Percentiles rank a stretch among this genome's conserved stretches.
phyloP scores from a whole-genome alignment of 1,140 invertebrate species.

The Meloidogyne chitwoodi region DNA sequence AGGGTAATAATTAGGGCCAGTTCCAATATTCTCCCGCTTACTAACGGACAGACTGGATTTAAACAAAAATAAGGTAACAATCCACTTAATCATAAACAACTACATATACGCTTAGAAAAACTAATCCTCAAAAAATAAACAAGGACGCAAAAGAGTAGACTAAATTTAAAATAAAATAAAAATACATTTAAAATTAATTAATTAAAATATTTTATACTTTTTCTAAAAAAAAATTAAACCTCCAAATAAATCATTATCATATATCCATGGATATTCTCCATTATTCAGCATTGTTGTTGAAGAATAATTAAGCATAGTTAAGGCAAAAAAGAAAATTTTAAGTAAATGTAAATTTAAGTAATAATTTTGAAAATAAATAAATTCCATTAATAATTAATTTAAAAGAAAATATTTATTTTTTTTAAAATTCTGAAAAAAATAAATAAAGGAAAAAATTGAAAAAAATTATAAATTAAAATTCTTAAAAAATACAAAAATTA shows the following conservation, averaged over 20 bases:
- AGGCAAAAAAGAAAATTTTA: background rate
- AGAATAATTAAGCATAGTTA: background rate
- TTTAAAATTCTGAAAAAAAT: too few relatives aligned
- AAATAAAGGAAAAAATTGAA: too few relatives aligned
- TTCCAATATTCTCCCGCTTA: too few relatives aligned
- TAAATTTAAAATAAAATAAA: background rate
- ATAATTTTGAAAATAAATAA: background rate
- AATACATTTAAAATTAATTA: background rate
- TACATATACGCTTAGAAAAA: too few relatives aligned
- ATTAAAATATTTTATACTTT: background rate
- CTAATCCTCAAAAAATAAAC: too few relatives aligned
- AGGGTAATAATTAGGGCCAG: too few relatives aligned
- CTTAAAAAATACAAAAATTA: too few relatives aligned
- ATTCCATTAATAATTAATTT: background rate
- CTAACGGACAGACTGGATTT: too few relatives aligned
- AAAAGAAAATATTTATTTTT: background rate
- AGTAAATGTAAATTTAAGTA: background rate
- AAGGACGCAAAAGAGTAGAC: too few relatives aligned
- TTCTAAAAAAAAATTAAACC: constrained; percentile 27
- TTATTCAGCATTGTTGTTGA: background rate
- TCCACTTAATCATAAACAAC: too few relatives aligned
- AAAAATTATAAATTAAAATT: too few relatives aligned
- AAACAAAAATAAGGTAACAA: too few relatives aligned
- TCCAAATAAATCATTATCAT: constrained; percentile 54
- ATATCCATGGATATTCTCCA: constrained; percentile 49